Base-by-base conservation (phyloP, 2,113 vertebrate genomes). In the Malurus alboscapulatus region DNA sequence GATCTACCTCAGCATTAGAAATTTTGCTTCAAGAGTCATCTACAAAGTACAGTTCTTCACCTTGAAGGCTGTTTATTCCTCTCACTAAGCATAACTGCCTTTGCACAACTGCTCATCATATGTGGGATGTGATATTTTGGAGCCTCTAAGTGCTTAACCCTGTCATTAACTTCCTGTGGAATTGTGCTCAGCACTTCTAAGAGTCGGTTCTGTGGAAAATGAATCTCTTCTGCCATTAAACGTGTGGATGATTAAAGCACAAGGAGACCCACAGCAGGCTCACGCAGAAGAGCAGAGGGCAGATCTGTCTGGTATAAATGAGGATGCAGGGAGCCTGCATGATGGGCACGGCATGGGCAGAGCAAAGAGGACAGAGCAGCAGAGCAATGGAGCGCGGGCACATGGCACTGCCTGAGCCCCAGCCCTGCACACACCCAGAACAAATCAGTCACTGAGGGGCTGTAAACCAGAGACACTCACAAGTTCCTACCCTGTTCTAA, bases 51-150 rank as follows among this genome's bases (percentile, higher is more conserved):
- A 66, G 57, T 76, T 84, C 72, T 79, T 92, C 93, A 93, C 87
- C 83, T 90, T 95, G 93, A 94, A 96, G 75, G 68, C 18, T 91
- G 63, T 54, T 77, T 93, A 68, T 93, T 93, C 54, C 45, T 83
- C 76, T 88, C 79, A 79, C 79, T 84, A 91, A 94, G 71, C 84
- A 75, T 63, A 91, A 78, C n/a, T 82, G 62, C 22, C 6, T 93
- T 91, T 95, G 75, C 65, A 83, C n/a, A 85, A 75, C 17, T 53
- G 17, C 40, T 78, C 44, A 42, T 73, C 69, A 2, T 72, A 42
- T 19, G 66, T 83, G 59, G 71, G 84, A 87, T 79, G 78, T 66
- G 77, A 55, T 88, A 87, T 76, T 91, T 73, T 85, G 57, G 84
- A 90, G 85, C 22, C 0, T 0, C 40, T 86, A 50, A 91, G 44